phyloP scores from a whole-genome alignment of 1,140 invertebrate genomes.

The Arion vulgaris region DNA sequence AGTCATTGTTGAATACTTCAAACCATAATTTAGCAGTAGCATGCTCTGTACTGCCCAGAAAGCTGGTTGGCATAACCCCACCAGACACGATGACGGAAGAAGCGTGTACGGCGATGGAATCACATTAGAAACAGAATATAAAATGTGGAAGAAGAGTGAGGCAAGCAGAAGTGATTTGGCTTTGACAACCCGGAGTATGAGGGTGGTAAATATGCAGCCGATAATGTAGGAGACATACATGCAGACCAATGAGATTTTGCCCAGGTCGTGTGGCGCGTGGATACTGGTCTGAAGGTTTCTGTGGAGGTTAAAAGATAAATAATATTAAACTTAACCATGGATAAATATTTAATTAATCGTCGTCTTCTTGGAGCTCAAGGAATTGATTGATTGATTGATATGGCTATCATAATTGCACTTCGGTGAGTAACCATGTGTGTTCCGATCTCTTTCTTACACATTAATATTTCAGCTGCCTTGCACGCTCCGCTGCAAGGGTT shows the following conservation, averaged over 20 bases:
- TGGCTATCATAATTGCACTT: no score
- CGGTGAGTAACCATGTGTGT: no score
- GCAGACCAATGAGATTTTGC: conserved; percentile 50
- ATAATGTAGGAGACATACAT: conserved; percentile 52
- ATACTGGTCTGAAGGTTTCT: conserved; percentile 53
- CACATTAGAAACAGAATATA: conserved; percentile 52
- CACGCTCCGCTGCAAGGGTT: no score
- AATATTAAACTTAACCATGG: no score
- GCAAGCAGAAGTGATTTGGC: conserved; percentile 49
- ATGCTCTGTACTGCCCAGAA: conserved; percentile 52
- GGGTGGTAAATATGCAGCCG: conserved; percentile 44
- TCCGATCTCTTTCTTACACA: no score
- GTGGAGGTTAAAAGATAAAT: neutral
- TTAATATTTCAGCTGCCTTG: no score
- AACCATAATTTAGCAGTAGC: conserved; percentile 48
- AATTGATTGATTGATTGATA: no score
- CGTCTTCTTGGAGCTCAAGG: no score
- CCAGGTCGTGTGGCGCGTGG: conserved; percentile 42
- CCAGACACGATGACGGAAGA: conserved; percentile 48
- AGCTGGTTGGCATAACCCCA: conserved; percentile 50
- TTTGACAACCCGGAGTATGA: conserved; percentile 42
- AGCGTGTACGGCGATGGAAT: conserved; percentile 52
- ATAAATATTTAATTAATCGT: no score
- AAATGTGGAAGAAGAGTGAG: conserved; percentile 49
- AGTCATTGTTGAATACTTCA: conserved; percentile 46